Conservation (phyloP, 2,888 invertebrate genomes). For the Mythimna albipuncta region DNA sequence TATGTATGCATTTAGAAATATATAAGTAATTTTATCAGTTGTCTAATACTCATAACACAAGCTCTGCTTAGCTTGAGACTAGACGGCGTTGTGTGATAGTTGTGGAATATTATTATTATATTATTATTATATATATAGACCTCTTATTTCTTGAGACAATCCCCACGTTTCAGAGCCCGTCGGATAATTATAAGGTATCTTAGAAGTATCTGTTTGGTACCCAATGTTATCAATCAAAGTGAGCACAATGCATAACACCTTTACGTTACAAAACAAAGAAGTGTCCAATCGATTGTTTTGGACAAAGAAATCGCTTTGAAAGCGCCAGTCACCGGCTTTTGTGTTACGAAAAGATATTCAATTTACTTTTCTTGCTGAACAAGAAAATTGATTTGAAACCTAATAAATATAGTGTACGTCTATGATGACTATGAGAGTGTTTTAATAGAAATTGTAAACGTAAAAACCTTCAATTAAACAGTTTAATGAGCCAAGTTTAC, state of each 20-base stretch:
- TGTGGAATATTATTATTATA: no score
- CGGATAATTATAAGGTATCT: not conserved
- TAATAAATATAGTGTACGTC: not conserved
- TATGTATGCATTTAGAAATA: no score
- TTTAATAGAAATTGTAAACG: slow-evolving; percentile 18
- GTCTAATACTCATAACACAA: no score
- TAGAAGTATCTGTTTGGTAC: not conserved
- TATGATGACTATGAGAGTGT: slow-evolving; percentile 20
- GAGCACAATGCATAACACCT: slow-evolving; percentile 25
- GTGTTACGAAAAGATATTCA: slow-evolving; percentile 26
- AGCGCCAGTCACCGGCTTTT: slow-evolving; percentile 15
- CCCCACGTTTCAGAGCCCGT: not conserved
- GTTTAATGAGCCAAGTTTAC: slow-evolving; percentile 53
- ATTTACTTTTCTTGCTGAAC: slow-evolving; percentile 14
- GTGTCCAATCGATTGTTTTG: slow-evolving; percentile 47
- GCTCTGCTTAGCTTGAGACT: no score
- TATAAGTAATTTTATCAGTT: no score
- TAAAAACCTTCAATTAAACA: slow-evolving; percentile 47
- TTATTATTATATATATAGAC: no score
- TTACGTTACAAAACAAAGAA: slow-evolving; percentile 50
- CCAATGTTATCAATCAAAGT: slow-evolving; percentile 6
- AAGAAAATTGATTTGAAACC: slow-evolving; percentile 26
- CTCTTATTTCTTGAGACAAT: no score
- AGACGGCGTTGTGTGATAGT: no score
- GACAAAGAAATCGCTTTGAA: slow-evolving; percentile 46